Base-by-base conservation (phyloP, 2,888 invertebrate genomes). In the Xestia sexstrigata region DNA sequence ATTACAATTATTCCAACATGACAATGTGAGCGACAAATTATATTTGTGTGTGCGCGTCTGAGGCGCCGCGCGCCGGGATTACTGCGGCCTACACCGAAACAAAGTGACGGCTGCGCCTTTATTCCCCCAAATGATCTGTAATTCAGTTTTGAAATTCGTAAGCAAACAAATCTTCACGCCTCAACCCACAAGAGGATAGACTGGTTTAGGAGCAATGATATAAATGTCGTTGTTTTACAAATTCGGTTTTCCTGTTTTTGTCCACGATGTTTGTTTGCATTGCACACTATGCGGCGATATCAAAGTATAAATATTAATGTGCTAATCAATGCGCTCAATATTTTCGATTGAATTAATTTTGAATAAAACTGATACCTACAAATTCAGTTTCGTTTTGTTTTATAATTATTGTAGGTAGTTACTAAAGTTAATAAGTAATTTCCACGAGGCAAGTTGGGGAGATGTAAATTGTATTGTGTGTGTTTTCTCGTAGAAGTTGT, bases 21-120 rank as follows among this genome's bases (percentile, higher is more conserved):
- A 89, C 89, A 91, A 90, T 89, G 90, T 89, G 88, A 87, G 90
- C 89, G 90, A 91, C 92, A 93, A 93, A 93, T 93, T 90, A 91
- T 92, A 91, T 93, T 89, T 90, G 84, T 88, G 76, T 74, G 77
- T 74, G 86, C 79, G 69, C 79, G 68, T 35, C 68, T 74, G 87
- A 88, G 81, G 84, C 79, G 80, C 75, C 80, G 77, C 81, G 88
- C 87, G 78, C 65, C 70, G 87, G 91, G 90, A 89, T 83, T 88
- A 86, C 85, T 58, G 74, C 79, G 88, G 86, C 86, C 76, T 73
- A 84, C 75, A 83, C 83, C 83, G 82, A 74, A 76, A 81, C 78
- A 84, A 86, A 85, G 87, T 89, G 91, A 91, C 91, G 90, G 91
- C 87, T 90, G 89, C 79, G 89, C 88, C 89, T 87, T 86, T 89